A percentile compares a stretch with the other conserved stretches of the same genome.
Conservation (phyloP, 2,113 vertebrate species). For the Salvelinus fontinalis region DNA sequence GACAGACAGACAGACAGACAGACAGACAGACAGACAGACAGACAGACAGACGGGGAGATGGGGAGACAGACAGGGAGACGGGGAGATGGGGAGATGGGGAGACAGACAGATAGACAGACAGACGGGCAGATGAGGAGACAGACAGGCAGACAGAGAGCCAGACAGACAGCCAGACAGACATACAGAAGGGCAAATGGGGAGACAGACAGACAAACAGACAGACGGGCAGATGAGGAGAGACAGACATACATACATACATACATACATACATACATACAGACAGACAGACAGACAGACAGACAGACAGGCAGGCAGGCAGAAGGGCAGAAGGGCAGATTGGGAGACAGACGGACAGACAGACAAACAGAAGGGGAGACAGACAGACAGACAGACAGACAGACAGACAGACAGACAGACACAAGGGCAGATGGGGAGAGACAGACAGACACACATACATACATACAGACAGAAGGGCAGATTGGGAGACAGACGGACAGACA, state of each 20-base stretch:
- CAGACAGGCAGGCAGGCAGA: no score
- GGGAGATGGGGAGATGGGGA: slow-evolving; percentile 5
- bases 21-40: neutral
- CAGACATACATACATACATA: neutral
- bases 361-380: neutral
- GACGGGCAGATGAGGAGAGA: neutral
- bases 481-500: neutral
- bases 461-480: neutral
- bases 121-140: no score
- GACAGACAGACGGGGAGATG: neutral
- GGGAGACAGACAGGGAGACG: neutral
- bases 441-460: neutral
- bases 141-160: no score
- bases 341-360: no score
- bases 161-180: neutral
- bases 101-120: neutral
- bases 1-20: no score
- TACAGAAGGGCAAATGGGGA: accelerated
- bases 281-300: no score
- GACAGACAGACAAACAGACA: neutral
- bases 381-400: accelerated
- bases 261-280: no score
- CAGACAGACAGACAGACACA: neutral
- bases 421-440: neutral
- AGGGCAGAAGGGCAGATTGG: no score